Evolutionary conservation across 2,888 invertebrate genomes (phyloP), one percentile per base, ranked within the genome.

Genomic region (Dasysyrphus albostriatus): DNA sequence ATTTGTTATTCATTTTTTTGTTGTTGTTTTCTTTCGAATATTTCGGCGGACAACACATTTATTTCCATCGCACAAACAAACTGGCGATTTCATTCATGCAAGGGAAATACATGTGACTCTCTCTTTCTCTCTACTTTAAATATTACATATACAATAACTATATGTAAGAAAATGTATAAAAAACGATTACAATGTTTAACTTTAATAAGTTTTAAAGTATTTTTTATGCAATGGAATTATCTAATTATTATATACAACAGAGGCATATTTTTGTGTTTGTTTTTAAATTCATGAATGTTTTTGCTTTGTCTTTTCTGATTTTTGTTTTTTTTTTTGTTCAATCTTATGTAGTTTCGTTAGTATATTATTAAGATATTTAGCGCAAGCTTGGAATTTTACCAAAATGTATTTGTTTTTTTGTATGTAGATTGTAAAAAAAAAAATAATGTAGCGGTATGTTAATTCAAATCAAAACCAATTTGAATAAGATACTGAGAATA

Each of bases 41-140:
- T 59, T 84, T 87, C 67, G 56, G 34, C 63, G 39, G 73, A 39
- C 51, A 73, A 51, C 77, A 63, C 73, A 44, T 67, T 24, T 73
- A 75, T 65, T 79, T 79, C 74, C 59, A 70, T 88, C 79, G 47
- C 77, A 82, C 78, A 88, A 89, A 88, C 90, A 90, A 91, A 92
- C 92, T 92, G 92, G 92, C 92, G 92, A 92, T 91, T 92, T 91
- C 88, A 89, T 89, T 89, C 79, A 75, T 74, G 76, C 73, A 72
- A 88, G 76, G 80, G 80, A 84, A 90, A 91, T 91, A 91, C 89
- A 90, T 90, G 90, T 90, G 89, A 79, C 88, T 88, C 85, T 88
- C 87, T 88, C 80, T 88, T 81, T 88, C 51, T 85, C 16, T 75
- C 63, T 73, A 65, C 47, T 83, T 78, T 73, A 74, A 83, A 83